Conservation (phyloP, 1,140 invertebrate genomes). For the Thrips palmi region DNA sequence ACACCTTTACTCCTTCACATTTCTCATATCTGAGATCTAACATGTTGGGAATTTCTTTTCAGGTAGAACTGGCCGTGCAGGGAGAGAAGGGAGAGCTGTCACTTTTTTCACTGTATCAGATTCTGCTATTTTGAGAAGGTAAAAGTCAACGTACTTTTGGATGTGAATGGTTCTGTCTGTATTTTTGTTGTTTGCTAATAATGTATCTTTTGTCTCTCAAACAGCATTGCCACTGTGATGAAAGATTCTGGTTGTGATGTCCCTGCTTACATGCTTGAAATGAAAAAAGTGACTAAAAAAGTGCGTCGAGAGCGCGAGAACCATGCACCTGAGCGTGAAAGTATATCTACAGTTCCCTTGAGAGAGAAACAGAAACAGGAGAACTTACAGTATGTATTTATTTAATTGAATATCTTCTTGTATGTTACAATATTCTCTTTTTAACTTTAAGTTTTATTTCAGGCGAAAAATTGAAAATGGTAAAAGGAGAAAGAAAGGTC, state of each 20-base stretch:
- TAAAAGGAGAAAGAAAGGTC: too few species aligned
- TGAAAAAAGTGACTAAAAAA: conserved; percentile 53
- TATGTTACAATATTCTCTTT: too few species aligned
- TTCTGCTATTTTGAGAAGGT: conserved; percentile 63
- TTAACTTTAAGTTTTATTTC: too few species aligned
- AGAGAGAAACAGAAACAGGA: too few species aligned
- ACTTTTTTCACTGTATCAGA: conserved; percentile 92
- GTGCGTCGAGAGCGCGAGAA: conserved; percentile 36
- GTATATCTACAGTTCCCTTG: conserved; percentile 37
- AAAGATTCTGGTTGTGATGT: conserved; percentile 75
- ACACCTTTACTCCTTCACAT: background rate
- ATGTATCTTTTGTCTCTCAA: conserved; percentile 16
- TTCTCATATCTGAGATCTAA: background rate
- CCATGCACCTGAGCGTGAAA: conserved; percentile 35
- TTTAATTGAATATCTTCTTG: too few species aligned
- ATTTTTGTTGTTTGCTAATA: conserved; percentile 1
- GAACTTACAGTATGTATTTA: too few species aligned
- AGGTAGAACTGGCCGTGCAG: conserved; percentile 87
- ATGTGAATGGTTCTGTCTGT: conserved; percentile 4
- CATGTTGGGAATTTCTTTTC: conserved; percentile 23
- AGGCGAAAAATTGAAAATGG: too few species aligned
- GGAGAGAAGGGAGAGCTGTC: conserved; percentile 64
- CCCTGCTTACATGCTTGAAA: conserved; percentile 70
- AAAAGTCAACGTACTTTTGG: conserved; percentile 14
- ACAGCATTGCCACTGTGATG: conserved; percentile 70